Conservation (phyloP, 1,140 invertebrate genomes). For the Nomia melanderi region DNA sequence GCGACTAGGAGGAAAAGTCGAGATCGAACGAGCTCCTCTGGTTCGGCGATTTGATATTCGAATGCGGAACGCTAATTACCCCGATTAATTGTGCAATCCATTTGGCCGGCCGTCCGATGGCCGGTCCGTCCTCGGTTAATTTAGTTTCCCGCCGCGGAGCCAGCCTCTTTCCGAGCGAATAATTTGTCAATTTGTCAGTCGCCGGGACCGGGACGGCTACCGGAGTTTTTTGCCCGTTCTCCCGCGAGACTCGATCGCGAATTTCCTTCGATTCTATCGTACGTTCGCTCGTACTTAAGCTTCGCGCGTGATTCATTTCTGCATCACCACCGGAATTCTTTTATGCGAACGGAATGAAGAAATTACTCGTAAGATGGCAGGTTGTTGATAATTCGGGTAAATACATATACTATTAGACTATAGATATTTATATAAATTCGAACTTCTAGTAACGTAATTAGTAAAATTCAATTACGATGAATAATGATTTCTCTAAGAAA, state of each 20-base stretch:
- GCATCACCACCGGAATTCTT: too few species aligned
- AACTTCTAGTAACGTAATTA: too few species aligned
- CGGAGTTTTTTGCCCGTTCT: constrained; percentile 32
- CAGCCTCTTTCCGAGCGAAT: constrained; percentile 38
- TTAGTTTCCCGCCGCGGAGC: constrained; percentile 30
- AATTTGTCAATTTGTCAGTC: constrained; percentile 41
- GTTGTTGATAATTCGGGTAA: too few species aligned
- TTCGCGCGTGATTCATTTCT: too few species aligned
- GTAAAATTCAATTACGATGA: too few species aligned
- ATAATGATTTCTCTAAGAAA: too few species aligned
- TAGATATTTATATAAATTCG: too few species aligned
- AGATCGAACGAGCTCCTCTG: not conserved
- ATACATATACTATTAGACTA: too few species aligned
- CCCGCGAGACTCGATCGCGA: not conserved
- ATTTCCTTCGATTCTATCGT: not conserved
- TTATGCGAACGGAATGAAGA: too few species aligned
- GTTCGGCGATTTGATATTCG: constrained; percentile 38
- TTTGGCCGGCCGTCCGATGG: constrained; percentile 39
- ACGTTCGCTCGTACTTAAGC: too few species aligned
- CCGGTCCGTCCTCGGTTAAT: constrained; percentile 39
- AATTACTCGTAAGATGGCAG: too few species aligned
- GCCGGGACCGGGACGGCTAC: constrained; percentile 26
- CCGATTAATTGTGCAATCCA: constrained; percentile 49
- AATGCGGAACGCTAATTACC: constrained; percentile 39
- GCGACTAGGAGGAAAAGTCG: constrained; percentile 1